A percentile compares a stretch with the other conserved stretches of the same genome.
These are phyloP conservation scores for Macrosteles quadrilineatus DNA, from an alignment of 1,140 invertebrate genomes.

Conservation along the genomic window DNA sequence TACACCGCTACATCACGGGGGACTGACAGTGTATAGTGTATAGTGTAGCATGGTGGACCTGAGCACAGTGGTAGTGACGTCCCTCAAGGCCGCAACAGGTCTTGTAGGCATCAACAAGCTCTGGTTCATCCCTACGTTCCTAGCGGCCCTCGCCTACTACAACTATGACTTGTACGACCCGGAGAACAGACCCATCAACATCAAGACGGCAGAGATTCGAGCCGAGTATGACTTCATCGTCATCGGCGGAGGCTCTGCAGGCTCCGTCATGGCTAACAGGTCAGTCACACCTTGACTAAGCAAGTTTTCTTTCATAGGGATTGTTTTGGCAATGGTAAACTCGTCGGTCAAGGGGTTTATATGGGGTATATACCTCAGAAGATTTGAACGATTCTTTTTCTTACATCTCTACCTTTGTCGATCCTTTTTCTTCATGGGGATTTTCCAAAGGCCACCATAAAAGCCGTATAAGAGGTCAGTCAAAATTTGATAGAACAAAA, in stretches of 20 bases:
- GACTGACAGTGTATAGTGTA: constrained; percentile 1
- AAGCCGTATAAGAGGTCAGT: no score
- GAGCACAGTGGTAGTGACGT: constrained; percentile 47
- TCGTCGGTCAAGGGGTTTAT: no score
- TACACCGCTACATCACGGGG: no score
- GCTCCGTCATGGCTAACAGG: constrained; percentile 76
- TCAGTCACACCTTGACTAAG: no score
- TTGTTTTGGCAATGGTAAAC: no score
- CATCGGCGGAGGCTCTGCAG: constrained; percentile 83
- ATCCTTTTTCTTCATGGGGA: no score
- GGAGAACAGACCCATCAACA: constrained; percentile 72
- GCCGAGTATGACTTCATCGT: constrained; percentile 79
- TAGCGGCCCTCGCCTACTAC: constrained; percentile 79
- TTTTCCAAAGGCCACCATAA: no score
- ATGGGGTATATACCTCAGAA: no score
- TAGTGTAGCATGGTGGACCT: constrained; percentile 37
- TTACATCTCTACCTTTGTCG: no score
- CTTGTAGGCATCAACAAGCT: constrained; percentile 69
- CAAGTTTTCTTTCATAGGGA: no score
- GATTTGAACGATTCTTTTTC: no score
- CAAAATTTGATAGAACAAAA: no score
- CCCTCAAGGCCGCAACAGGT: constrained; percentile 67
- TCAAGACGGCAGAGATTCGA: constrained; percentile 58
- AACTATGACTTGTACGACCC: constrained; percentile 85
- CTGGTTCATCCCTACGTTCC: constrained; percentile 72